A percentile compares a stretch with the other conserved stretches of the same genome.
Conservation (phyloP, 1,140 invertebrate species). For the Neodiprion lecontei region DNA sequence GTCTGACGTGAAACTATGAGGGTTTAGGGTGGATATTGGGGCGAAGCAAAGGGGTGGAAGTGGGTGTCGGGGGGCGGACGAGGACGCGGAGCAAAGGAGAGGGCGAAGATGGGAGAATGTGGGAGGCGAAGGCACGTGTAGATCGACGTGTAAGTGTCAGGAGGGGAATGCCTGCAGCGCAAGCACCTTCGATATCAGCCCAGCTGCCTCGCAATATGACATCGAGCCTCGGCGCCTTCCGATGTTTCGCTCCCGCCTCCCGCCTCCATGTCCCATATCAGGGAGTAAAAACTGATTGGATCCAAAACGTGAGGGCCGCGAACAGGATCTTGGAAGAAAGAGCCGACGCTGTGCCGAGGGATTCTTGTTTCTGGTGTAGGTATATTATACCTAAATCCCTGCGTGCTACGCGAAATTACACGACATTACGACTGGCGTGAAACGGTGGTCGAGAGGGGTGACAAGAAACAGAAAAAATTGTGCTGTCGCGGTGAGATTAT, state of each 20-base stretch:
- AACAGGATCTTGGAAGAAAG: neutral
- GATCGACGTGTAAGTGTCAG: no score
- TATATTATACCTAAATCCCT: no score
- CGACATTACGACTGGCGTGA: no score
- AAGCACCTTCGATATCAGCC: slow-evolving; percentile 31
- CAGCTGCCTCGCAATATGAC: slow-evolving; percentile 28
- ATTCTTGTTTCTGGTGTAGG: no score
- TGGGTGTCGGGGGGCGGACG: neutral
- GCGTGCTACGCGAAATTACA: no score
- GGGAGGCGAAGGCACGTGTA: no score
- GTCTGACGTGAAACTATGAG: no score
- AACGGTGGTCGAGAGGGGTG: no score
- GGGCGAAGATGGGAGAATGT: neutral
- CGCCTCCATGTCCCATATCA: neutral
- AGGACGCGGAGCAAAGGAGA: neutral
- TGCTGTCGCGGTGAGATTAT: no score
- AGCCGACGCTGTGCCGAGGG: no score
- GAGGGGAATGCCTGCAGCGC: slow-evolving; percentile 20
- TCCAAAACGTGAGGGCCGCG: slow-evolving; percentile 38
- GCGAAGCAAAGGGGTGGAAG: neutral
- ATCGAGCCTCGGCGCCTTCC: slow-evolving; percentile 19
- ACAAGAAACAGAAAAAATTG: no score
- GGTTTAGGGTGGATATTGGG: neutral
- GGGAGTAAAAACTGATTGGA: slow-evolving; percentile 49
- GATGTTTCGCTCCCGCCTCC: slow-evolving; percentile 29